Percentiles rank a stretch among this genome's conserved stretches.
phyloP scores from a whole-genome alignment of 2,888 invertebrate species.

The Andricus curvator region DNA sequence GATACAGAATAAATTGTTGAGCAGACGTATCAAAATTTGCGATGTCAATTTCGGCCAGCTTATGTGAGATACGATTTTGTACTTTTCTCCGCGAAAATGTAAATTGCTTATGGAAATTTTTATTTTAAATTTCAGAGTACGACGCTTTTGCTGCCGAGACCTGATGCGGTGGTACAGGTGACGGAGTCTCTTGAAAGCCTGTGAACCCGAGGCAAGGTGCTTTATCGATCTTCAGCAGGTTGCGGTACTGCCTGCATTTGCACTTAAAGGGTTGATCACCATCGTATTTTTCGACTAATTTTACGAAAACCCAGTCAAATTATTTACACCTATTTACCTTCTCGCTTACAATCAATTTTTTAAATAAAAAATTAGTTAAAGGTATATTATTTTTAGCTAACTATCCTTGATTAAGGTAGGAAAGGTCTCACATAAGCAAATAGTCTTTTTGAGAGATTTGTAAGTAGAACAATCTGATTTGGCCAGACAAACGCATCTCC shows the following conservation, averaged over 20 bases:
- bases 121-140: constrained; percentile 38
- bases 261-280: constrained; percentile 23
- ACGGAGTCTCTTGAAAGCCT: constrained; percentile 31
- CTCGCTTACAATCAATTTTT: too few species aligned
- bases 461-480: neutral
- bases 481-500: too few species aligned
- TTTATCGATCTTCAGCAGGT: constrained; percentile 34
- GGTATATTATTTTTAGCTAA: too few species aligned
- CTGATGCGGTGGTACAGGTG: constrained; percentile 39
- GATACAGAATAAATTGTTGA: constrained; percentile 9
- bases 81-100: constrained; percentile 27
- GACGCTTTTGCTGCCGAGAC: constrained; percentile 37
- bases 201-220: constrained; percentile 37
- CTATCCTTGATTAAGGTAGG: neutral
- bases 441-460: fast-evolving
- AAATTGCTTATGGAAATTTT: constrained; percentile 41
- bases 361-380: too few species aligned
- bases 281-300: neutral
- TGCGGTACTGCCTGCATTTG: constrained; percentile 23
- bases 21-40: constrained; percentile 22
- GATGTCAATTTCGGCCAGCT: constrained; percentile 33
- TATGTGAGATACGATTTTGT: constrained; percentile 34
- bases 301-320: neutral
- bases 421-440: neutral
- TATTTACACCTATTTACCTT: neutral